Evolutionary conservation across 2,888 invertebrate genomes (phyloP), one percentile per base, ranked within the genome.

Genomic region (Nineta flava): DNA sequence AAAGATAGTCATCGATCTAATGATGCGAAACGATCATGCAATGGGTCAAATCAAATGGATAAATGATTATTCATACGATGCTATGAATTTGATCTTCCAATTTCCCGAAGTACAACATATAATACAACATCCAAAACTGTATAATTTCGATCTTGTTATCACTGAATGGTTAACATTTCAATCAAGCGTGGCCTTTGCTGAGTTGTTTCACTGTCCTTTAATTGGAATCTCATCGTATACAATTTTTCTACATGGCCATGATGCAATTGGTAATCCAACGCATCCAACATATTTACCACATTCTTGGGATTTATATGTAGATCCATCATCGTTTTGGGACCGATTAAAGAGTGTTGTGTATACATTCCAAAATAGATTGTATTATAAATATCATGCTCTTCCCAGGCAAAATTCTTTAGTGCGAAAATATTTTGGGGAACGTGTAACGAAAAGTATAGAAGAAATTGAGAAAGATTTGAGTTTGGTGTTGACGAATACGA

Each of bases 401-500:
- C 55, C 54, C 2, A 32, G 46, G 19, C 50, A 48, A 17, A 52
- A 55, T 32, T 17, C 32, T 15, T 13, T 53, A 9, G 54, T 51
- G n/a, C 50, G 31, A 47, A 52, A 51, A 44, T 48, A 52, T 42
- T 52, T 53, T 41, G 51, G 52, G 7, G 7, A 3, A 10, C 26
- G 51, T 7, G 45, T 49, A 46, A 32, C 42, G 3, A 53, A 15
- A 26, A 13, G n/a, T 19, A 21, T 55, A 5, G 48, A 41, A 10
- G 54, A 56, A 19, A 49, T 61, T 19, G 54, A 56, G 48, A 53
- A 43, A 9, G 51, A 57, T 41, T 47, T 65, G 17, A 61, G 65
- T 19, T 57, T 69, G 58, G 21, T 68, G n/a, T 60, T 70, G 51
- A 41, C 65, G 3, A 69, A 69, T 50, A 55, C 59, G 1, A 61